Base-by-base conservation (phyloP, 2,888 invertebrate genomes). In the Leucania comma region DNA sequence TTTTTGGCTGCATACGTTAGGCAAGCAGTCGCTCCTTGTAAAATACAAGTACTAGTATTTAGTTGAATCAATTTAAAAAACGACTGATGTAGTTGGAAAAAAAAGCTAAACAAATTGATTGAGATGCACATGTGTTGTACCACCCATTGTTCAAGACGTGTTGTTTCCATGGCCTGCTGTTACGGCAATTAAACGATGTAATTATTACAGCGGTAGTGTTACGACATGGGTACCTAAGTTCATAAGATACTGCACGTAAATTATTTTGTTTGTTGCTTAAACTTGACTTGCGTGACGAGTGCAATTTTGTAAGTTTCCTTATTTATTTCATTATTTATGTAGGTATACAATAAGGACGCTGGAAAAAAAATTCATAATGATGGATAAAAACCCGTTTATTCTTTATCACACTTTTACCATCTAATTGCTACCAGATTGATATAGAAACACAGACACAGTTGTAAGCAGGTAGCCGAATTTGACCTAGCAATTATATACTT, bases 101-200 rank as follows among this genome's bases (percentile, higher is more conserved):
- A 38, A 51, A 22, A 5, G 24, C 24, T 51, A 24, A 12, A 24
- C 22, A 24, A 22, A 42, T 20, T 42, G 51, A 14, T 50, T 24
- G 51, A 51, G 51, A 24, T 51, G 24, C 14, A 51, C 14, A 22
- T 22, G 50, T 50, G 32, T 80, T 78, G 72, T 73, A 64, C 64
- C 70, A 76, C 38, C 63, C 50, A 75, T 84, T 82, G 82, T 81
- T 78, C 62, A 72, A 81, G 61, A 67, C 56, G 81, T 59, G 75
- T 78, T 77, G 62, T 83, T 85, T 80, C 83, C 78, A 84, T 82
- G 81, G 76, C 51, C 63, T 60, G 63, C 53, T 35, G 80, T 74
- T 68, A 77, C 81, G 67, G 70, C 76, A 87, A 84, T 86, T 86
- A 84, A 83, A 71, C 76, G 62, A 67, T 51, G 64, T 81, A 86